Conservation (phyloP, 2,797 vertebrate species). For the Acanthis flammea region DNA sequence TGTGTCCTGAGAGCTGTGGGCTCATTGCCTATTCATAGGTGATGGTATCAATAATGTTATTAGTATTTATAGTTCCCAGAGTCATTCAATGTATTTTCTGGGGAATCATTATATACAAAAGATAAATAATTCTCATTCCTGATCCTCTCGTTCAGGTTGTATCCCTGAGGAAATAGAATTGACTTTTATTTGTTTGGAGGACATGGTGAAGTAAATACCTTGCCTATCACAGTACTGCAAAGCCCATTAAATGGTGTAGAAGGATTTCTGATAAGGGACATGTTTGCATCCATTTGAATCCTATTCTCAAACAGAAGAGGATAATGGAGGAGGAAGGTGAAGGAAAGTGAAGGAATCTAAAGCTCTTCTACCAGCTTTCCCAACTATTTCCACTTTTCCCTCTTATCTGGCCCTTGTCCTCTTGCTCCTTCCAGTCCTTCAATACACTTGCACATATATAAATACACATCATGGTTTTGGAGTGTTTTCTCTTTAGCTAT, state of each 20-base stretch:
- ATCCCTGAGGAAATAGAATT: neutral
- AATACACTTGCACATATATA: neutral
- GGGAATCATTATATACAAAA: neutral
- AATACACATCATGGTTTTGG: neutral
- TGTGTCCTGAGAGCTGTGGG: neutral
- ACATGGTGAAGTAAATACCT: neutral
- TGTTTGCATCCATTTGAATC: neutral
- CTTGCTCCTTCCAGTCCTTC: neutral
- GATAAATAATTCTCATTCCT: neutral
- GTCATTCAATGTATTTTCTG: neutral
- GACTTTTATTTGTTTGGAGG: neutral
- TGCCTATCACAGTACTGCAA: neutral
- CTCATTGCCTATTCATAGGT: neutral
- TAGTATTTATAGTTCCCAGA: neutral
- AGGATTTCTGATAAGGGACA: neutral
- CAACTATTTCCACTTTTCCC: neutral
- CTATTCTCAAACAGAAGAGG: neutral
- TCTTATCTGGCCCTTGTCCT: neutral
- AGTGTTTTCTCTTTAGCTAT: neutral
- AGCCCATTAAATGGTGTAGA: neutral
- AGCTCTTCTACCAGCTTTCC: neutral
- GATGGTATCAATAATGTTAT: constrained; percentile 6
- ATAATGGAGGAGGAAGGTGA: neutral
- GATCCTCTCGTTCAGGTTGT: neutral
- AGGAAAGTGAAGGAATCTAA: neutral